phyloP scores from a whole-genome alignment of 2,113 vertebrate species.

The Notechis scutatus region DNA sequence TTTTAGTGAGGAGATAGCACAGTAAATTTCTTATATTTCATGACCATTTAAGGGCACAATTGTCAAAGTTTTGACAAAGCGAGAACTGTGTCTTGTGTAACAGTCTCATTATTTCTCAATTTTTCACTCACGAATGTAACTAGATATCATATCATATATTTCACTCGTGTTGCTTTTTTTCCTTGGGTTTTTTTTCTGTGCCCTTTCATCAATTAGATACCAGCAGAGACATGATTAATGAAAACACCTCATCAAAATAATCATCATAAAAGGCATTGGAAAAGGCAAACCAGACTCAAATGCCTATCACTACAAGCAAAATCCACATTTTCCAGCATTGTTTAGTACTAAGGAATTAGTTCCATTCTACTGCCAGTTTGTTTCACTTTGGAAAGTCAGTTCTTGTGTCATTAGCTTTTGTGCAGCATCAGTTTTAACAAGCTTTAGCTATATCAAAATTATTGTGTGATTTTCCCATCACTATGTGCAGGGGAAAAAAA shows the following conservation, averaged over 20 bases:
- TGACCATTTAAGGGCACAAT: not conserved
- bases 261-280: not conserved
- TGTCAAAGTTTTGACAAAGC: constrained; percentile 48
- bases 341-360: not conserved
- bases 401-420: not conserved
- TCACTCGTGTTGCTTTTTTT: constrained; percentile 8
- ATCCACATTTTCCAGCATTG: not conserved
- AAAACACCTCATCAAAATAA: constrained; percentile 51
- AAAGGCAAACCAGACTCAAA: not conserved
- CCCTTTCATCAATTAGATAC: constrained; percentile 30
- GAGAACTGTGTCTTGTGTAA: constrained; percentile 29
- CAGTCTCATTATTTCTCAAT: constrained; percentile 32
- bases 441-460: not conserved
- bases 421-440: not conserved
- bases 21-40: constrained; percentile 55
- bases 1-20: constrained; percentile 6
- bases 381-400: not conserved
- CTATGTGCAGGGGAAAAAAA: constrained; percentile 1
- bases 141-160: constrained; percentile 46
- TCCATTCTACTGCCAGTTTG: not conserved
- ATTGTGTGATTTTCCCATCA: not conserved
- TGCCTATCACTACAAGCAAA: not conserved
- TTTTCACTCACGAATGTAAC: constrained; percentile 44
- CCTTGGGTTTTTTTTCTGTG: constrained; percentile 16
- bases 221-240: not conserved